These are phyloP conservation scores for Calliphora vomitoria DNA, from an alignment of 2,888 invertebrate species.

Conservation along the genomic window DNA sequence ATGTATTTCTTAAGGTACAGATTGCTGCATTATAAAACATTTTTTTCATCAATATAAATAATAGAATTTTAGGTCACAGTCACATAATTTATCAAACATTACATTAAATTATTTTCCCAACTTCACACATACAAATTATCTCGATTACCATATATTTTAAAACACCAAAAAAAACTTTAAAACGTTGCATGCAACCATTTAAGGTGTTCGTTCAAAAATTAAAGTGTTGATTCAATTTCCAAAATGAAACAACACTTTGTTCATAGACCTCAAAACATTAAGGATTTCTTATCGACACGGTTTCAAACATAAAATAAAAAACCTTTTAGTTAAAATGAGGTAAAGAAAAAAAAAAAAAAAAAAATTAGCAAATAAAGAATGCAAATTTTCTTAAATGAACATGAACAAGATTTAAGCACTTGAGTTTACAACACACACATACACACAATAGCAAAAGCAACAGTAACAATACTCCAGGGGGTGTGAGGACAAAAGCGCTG, in stretches of 20 bases:
- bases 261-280: constrained; percentile 41
- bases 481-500: not conserved
- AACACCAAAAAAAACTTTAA: not conserved
- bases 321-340: constrained; percentile 41
- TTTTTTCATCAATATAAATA: too few relatives aligned
- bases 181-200: constrained; percentile 31
- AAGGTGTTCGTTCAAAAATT: constrained; percentile 27
- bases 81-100: too few relatives aligned
- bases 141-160: not conserved
- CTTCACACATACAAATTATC: not conserved
- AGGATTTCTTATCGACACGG: constrained; percentile 55
- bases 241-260: constrained; percentile 18
- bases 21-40: too few relatives aligned
- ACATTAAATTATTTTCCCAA: not conserved
- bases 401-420: constrained; percentile 64
- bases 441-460: constrained; percentile 21
- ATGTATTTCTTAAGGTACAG: too few relatives aligned
- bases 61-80: too few relatives aligned
- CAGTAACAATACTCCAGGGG: constrained; percentile 4
- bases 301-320: constrained; percentile 40
- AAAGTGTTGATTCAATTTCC: constrained; percentile 17
- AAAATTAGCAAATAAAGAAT: constrained; percentile 35
- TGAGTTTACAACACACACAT: constrained; percentile 23
- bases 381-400: constrained; percentile 65
- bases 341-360: not conserved